Evolutionary conservation across 2,888 invertebrate genomes (phyloP).

Genomic region (Pimpla rufipes): DNA sequence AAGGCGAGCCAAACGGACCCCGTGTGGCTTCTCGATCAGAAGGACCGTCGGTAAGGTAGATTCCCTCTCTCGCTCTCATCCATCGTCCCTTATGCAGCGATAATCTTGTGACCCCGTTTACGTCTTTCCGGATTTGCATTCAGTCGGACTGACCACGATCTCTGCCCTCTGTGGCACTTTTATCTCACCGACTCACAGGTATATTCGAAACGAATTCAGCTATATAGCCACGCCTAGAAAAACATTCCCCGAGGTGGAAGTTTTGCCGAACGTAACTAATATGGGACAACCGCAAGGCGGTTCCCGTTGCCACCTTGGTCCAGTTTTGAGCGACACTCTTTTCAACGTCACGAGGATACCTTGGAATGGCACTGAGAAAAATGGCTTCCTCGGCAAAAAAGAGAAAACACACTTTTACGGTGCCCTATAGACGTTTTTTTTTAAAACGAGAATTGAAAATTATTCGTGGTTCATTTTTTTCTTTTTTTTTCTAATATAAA

Average conservation of each 20-base stretch:
- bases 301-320: not conserved
- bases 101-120: conserved; percentile 75
- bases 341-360: not conserved
- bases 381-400: not conserved
- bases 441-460: no score
- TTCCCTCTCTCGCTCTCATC: conserved; percentile 16
- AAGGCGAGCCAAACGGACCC: conserved; percentile 51
- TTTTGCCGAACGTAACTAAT: no score
- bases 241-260: conserved; percentile 13
- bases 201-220: conserved; percentile 22
- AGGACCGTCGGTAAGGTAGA: conserved; percentile 10
- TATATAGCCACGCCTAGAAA: conserved; percentile 51
- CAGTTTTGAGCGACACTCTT: not conserved
- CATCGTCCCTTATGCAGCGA: conserved; percentile 28
- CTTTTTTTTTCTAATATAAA: no score
- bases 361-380: not conserved
- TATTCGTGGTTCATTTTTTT: no score
- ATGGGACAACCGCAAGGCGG: not conserved
- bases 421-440: no score
- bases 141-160: conserved; percentile 50
- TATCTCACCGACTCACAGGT: conserved; percentile 7
- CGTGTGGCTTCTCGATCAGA: conserved; percentile 60
- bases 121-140: conserved; percentile 72
- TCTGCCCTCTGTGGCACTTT: conserved; percentile 34
- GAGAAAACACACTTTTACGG: no score